These are phyloP conservation scores for Sminthurides bifidus DNA, from an alignment of 1,140 invertebrate genomes.

Conservation along the genomic window DNA sequence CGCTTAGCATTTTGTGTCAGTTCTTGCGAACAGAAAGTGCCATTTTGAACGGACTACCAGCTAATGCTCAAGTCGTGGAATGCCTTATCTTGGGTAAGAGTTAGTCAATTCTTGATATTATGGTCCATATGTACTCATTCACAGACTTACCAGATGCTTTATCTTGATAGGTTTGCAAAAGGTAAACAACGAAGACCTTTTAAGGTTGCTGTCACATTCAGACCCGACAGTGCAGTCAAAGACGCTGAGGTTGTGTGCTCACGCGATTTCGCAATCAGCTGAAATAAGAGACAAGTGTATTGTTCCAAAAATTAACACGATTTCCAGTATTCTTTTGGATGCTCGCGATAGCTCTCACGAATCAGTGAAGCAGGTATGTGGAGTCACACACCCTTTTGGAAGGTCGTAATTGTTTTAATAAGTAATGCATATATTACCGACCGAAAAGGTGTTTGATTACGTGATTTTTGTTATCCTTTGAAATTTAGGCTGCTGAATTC, in stretches of 20 bases:
- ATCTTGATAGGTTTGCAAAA: slow-evolving; percentile 26
- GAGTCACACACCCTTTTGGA: no score
- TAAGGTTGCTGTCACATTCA: slow-evolving; percentile 47
- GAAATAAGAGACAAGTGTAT: slow-evolving; percentile 8
- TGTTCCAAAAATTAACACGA: background rate
- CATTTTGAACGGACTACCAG: slow-evolving; percentile 56
- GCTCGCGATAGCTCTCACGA: background rate
- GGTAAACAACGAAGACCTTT: slow-evolving; percentile 41
- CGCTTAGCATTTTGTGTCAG: slow-evolving; percentile 58
- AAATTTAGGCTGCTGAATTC: slow-evolving; percentile 3
- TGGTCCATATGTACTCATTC: background rate
- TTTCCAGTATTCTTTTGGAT: slow-evolving; percentile 6
- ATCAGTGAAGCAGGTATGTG: background rate
- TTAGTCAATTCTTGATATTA: slow-evolving; percentile 4
- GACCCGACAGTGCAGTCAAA: slow-evolving; percentile 36
- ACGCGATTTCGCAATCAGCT: slow-evolving; percentile 17
- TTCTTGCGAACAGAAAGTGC: no score
- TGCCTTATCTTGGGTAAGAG: slow-evolving; percentile 47
- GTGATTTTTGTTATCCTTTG: no score
- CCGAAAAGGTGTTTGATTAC: background rate
- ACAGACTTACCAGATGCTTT: background rate
- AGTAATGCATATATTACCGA: background rate
- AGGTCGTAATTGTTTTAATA: background rate
- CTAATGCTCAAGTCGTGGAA: slow-evolving; percentile 60
- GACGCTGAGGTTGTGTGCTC: slow-evolving; percentile 13